Base-by-base conservation (phyloP, 2,888 invertebrate genomes). In the Macropis europaea region DNA sequence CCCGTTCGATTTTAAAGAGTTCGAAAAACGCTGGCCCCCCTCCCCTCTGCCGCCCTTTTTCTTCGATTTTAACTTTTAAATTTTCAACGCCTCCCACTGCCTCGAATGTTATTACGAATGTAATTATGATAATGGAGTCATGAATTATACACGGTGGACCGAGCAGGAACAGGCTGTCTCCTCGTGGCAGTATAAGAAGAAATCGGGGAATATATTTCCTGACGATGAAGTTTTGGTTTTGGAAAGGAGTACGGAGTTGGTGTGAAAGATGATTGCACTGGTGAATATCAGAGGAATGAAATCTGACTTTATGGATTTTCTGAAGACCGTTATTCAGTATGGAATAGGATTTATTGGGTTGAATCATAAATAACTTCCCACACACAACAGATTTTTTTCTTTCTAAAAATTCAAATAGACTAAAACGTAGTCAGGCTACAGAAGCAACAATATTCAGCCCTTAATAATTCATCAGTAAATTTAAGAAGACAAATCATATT, bases 51-150 rank as follows among this genome's bases (percentile, higher is more conserved):
- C 38, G 38, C 5, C 17, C 28, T 24, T 45, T 15, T 45, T 56
- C 56, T 45, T 45, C 50, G 40, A 61, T 50, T 61, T 69, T 69
- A 69, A 69, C 71, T 69, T 71, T 71, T 50, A 69, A 32, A 69
- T 69, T 61, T 48, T 36, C 34, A 15, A 28, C 32, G 30, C 38
- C 32, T 13, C 26, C 3, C 26, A 2, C 17, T 17, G 30, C 24
- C 53, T 19, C 1, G 9, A 36, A 28, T 32, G 53, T 59, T 64
- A 56, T 52, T 74, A 54, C 54, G 45, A 62, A 62, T 77, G 52
- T 45, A 77, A 74, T 73, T 66, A 73, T 61, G 59, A 57, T 68
- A 68, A 42, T 34, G 36, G 15, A 24, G 32, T 77, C 47, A 54
- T 59, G 62, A 30, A 63, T 73, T 64, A 76, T 75, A 54, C 54